Percentiles rank a stretch among this genome's conserved stretches.
phyloP scores from a whole-genome alignment of 2,888 invertebrate species.

The Drosophila mulleri region DNA sequence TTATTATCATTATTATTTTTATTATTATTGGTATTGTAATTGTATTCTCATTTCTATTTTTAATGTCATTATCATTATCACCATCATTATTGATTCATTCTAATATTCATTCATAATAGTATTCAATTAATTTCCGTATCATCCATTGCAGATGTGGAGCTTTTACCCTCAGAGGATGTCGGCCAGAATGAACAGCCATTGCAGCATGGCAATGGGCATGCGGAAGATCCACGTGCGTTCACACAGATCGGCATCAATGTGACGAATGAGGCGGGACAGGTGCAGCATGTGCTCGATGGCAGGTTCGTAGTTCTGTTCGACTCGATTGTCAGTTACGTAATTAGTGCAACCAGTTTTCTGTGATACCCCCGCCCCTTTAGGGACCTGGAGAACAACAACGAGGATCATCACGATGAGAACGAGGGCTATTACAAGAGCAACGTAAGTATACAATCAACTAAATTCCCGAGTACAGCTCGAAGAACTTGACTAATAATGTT shows the following conservation, averaged over 20 bases:
- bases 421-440: conserved; percentile 72
- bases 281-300: conserved; percentile 78
- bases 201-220: conserved; percentile 67
- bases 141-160: conserved; percentile 76
- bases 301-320: conserved; percentile 79
- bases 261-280: conserved; percentile 84
- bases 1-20: not conserved
- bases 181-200: conserved; percentile 37
- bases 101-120: not conserved
- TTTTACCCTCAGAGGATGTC: conserved; percentile 82
- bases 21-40: not conserved
- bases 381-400: conserved; percentile 83
- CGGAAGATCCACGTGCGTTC: conserved; percentile 60
- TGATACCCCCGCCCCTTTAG: conserved; percentile 72
- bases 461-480: not conserved
- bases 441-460: conserved; percentile 40
- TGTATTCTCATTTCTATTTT: not conserved
- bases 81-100: too few species aligned
- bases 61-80: not conserved
- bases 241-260: conserved; percentile 84
- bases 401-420: conserved; percentile 81
- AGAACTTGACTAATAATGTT: not conserved
- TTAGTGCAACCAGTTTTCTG: conserved; percentile 81
- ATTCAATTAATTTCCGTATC: not conserved
- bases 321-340: conserved; percentile 75